These are phyloP conservation scores for Poecilia velifera DNA, from an alignment of 2,797 vertebrate species.

Conservation along the genomic window DNA sequence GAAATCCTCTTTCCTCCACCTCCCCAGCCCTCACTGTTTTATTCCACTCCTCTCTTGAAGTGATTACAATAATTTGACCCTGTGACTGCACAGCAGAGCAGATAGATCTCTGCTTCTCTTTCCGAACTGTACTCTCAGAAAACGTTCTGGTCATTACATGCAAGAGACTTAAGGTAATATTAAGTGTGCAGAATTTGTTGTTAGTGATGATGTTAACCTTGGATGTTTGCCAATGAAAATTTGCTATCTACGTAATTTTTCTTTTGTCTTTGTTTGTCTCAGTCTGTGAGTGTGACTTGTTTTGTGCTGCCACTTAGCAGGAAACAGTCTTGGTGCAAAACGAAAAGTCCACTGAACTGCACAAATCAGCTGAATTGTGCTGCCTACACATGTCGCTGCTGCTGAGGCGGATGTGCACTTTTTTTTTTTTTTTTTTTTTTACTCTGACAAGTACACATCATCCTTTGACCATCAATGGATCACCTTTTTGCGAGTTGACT, in stretches of 20 bases:
- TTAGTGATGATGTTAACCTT: constrained; percentile 24
- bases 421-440: not conserved
- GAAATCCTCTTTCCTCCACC: constrained; percentile 44
- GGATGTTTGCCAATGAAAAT: constrained; percentile 23
- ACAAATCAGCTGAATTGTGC: constrained; percentile 25
- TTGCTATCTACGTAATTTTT: not conserved
- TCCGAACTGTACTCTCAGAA: constrained; percentile 40
- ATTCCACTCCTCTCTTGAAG: constrained; percentile 55
- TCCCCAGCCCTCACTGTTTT: constrained; percentile 26
- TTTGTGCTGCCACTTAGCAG: constrained; percentile 15
- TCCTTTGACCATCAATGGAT: constrained; percentile 13
- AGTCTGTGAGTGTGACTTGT: constrained; percentile 4
- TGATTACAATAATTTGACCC: constrained; percentile 66
- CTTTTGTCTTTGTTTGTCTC: constrained; percentile 13
- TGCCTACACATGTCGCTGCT: constrained; percentile 19
- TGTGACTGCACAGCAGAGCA: constrained; percentile 48
- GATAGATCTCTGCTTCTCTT: constrained; percentile 37
- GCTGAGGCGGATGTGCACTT: not conserved
- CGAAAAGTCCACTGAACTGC: constrained; percentile 28
- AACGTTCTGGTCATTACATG: constrained; percentile 20
- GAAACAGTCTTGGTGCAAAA: constrained; percentile 1
- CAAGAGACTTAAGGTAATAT: constrained; percentile 12
- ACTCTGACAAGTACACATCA: not conserved
- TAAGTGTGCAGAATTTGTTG: constrained; percentile 17
- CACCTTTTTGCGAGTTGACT: constrained; percentile 9